phyloP scores from a whole-genome alignment of 2,888 invertebrate species.

The Drosophila silvestris region DNA sequence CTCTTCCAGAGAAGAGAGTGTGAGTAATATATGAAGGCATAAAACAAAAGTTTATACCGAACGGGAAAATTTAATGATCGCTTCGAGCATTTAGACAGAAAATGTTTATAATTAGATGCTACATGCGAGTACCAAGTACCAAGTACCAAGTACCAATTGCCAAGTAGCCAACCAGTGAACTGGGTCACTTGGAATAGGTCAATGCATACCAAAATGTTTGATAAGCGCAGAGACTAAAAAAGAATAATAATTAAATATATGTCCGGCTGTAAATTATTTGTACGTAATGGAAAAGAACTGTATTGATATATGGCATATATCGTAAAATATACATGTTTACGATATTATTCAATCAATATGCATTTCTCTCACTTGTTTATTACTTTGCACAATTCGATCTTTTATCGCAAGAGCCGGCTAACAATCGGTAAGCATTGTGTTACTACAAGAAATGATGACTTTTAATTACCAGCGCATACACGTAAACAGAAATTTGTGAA shows the following conservation, averaged over 20 bases:
- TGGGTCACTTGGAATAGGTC: constrained; percentile 51
- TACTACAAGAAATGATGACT: constrained; percentile 27
- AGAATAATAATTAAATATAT: not conserved
- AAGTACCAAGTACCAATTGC: not conserved
- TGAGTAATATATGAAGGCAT: constrained; percentile 65
- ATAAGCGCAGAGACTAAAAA: not conserved
- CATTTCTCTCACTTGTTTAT: not conserved
- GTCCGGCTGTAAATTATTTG: not conserved
- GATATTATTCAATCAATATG: constrained; percentile 21
- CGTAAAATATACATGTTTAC: not conserved
- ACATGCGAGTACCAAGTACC: constrained; percentile 2
- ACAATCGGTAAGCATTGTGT: constrained; percentile 55
- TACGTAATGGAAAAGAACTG: not conserved
- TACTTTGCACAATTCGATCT: not conserved
- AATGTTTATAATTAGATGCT: constrained; percentile 66
- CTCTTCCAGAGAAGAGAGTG: constrained; percentile 67
- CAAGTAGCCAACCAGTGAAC: constrained; percentile 13
- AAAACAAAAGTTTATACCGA: constrained; percentile 32
- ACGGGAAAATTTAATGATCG: constrained; percentile 51
- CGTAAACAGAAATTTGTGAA: constrained; percentile 52
- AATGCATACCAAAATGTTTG: constrained; percentile 12
- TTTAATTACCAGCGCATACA: constrained; percentile 58
- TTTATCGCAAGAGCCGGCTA: not conserved
- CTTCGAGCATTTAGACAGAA: constrained; percentile 44
- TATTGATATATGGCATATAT: not conserved